Evolutionary conservation across 2,888 invertebrate species (phyloP), one percentile per base, ranked within the genome.

Genomic region (Mycalesis mineus): DNA sequence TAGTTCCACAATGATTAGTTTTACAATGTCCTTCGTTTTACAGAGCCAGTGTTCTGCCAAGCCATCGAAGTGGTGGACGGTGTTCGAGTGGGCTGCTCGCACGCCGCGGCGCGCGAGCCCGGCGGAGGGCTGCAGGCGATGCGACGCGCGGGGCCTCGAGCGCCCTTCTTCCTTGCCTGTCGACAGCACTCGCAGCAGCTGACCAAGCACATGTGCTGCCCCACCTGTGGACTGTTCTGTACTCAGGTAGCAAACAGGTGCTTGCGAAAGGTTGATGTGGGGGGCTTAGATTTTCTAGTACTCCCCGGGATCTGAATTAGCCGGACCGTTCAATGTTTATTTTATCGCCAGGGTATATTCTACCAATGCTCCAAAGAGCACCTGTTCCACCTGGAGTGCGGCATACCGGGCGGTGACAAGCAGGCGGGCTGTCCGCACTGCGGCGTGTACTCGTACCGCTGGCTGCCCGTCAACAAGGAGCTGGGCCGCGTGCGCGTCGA

Each of bases 181-280:
- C 91, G 92, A 49, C 91, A 93, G 69, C 98, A 98, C 80, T 91
- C 92, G 60, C 92, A 93, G 68, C 92, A 96, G 59, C 84, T 97
- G 60, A 84, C 92, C 11, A 84, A 92, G 37, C 98, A 98, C 81
- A 96, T 97, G 80, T 97, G 97, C 78, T 98, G 97, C 75, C 95
- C 97, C 0, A 94, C 94, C 0, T 98, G 98, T 82, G 86, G 97
- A 6, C 86, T 96, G 52, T 98, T 96, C 80, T 97, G 97, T 77
- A 94, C 96, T 6, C 96, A 97, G 92, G 95, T 95, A 9, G 5
- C 22, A 22, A 22, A 22, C 5, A 4, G 22, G 22, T 22, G 22
- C n/a, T n/a, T n/a, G n/a, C n/a, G n/a, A n/a, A n/a, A n/a, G n/a
- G n/a, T n/a, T n/a, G n/a, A n/a, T n/a, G n/a, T n/a, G n/a, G n/a